phyloP scores from a whole-genome alignment of 2,888 invertebrate genomes.

The Leucophenga montana region DNA sequence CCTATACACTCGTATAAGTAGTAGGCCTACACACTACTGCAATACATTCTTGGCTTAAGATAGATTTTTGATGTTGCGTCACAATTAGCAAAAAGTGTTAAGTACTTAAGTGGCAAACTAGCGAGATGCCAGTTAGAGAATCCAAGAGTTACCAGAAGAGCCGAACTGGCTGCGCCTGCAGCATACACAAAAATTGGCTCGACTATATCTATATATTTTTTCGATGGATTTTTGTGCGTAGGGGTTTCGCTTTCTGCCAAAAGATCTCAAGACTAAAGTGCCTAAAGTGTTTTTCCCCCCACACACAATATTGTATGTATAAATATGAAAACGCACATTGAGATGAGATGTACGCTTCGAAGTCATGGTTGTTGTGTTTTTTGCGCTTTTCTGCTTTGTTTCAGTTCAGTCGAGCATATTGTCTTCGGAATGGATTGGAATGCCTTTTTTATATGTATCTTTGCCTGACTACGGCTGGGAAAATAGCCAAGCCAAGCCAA shows the following conservation, averaged over 20 bases:
- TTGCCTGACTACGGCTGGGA: conserved; percentile 62
- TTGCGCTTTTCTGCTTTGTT: conserved; percentile 66
- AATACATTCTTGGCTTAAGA: not conserved
- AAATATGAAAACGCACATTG: conserved; percentile 36
- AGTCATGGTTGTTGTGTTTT: conserved; percentile 27
- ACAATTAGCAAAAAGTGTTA: conserved; percentile 67
- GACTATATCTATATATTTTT: not conserved
- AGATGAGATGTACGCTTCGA: conserved; percentile 19
- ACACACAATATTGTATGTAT: conserved; percentile 38
- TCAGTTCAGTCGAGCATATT: conserved; percentile 66
- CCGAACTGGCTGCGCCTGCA: not conserved
- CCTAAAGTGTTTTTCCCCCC: conserved; percentile 26
- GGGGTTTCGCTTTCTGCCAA: conserved; percentile 57
- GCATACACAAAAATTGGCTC: conserved; percentile 5
- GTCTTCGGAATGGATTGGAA: conserved; percentile 37
- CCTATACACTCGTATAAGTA: not conserved
- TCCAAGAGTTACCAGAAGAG: not conserved
- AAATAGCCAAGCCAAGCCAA: conserved; percentile 48
- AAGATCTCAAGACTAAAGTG: conserved; percentile 1
- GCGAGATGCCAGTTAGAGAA: conserved; percentile 36
- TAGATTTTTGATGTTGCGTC: conserved; percentile 44
- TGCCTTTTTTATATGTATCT: too few relatives aligned
- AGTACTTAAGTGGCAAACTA: conserved; percentile 65
- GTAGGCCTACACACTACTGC: conserved; percentile 19
- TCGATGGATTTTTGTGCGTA: conserved; percentile 45